A percentile compares a stretch with the other conserved stretches of the same genome.
phyloP scores from a whole-genome alignment of 2,888 invertebrate genomes.

The Andrena bicolor region DNA sequence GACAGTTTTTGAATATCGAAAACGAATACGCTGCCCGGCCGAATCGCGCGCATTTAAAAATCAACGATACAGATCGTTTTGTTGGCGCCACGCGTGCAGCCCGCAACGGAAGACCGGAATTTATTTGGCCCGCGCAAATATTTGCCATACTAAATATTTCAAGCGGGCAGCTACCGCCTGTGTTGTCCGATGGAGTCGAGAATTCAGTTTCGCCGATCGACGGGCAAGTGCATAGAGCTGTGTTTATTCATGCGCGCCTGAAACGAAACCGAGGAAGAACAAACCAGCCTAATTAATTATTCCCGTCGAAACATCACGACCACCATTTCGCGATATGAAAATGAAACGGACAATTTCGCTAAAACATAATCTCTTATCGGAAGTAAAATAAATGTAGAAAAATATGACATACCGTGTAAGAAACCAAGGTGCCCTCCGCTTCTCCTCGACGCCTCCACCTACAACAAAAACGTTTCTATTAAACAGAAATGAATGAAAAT shows the following conservation, averaged over 20 bases:
- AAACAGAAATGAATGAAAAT: too few species aligned
- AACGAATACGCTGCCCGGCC: constrained; percentile 6
- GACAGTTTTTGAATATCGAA: constrained; percentile 50
- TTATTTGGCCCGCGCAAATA: constrained; percentile 58
- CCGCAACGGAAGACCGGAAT: constrained; percentile 40
- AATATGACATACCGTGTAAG: too few species aligned
- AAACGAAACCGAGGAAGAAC: background rate
- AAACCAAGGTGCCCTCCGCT: too few species aligned
- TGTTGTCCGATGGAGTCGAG: background rate
- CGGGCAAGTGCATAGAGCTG: background rate
- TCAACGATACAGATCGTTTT: constrained; percentile 55
- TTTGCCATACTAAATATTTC: constrained; percentile 61
- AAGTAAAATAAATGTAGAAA: too few species aligned
- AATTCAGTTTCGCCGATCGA: constrained; percentile 8
- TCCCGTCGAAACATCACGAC: background rate
- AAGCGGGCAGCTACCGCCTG: constrained; percentile 17
- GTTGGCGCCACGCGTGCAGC: constrained; percentile 18
- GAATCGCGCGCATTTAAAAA: constrained; percentile 50
- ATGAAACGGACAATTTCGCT: background rate
- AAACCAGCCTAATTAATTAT: constrained; percentile 23
- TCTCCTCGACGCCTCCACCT: too few species aligned
- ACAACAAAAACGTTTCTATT: too few species aligned
- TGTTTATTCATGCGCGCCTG: constrained; percentile 14
- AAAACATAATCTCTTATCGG: background rate
- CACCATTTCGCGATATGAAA: background rate